phyloP scores from a whole-genome alignment of 2,797 vertebrate species.

The Sebastes ruberrimus region DNA sequence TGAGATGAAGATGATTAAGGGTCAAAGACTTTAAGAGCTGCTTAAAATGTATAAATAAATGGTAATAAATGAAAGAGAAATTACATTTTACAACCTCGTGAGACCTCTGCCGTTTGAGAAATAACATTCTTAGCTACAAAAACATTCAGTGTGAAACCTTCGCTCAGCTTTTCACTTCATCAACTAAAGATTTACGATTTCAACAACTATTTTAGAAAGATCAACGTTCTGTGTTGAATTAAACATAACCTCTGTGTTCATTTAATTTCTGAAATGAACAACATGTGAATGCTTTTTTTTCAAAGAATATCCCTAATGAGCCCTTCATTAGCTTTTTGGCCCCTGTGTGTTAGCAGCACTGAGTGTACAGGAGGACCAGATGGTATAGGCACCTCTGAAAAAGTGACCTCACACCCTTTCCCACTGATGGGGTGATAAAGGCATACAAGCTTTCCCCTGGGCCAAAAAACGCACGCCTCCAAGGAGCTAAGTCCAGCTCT shows the following conservation, averaged over 20 bases:
- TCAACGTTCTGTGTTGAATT: neutral
- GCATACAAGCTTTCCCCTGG: constrained; percentile 50
- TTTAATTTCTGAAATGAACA: neutral
- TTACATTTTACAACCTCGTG: neutral
- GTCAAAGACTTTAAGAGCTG: neutral
- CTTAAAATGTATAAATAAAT: neutral
- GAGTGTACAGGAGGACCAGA: constrained; percentile 51
- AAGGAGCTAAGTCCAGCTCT: constrained; percentile 57
- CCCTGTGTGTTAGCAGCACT: constrained; percentile 27
- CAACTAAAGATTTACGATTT: constrained; percentile 2
- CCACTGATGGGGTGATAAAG: constrained; percentile 69
- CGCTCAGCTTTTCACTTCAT: constrained; percentile 2
- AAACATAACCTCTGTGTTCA: neutral
- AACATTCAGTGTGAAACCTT: constrained; percentile 7
- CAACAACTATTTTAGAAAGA: no score
- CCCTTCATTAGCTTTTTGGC: constrained; percentile 13
- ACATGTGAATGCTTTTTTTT: neutral
- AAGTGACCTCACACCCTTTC: constrained; percentile 66
- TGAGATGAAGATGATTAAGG: neutral
- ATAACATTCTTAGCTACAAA: neutral
- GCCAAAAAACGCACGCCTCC: constrained; percentile 52
- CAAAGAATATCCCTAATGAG: constrained; percentile 11
- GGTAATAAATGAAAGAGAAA: neutral
- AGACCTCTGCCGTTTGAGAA: neutral
- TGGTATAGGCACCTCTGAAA: constrained; percentile 60